These are phyloP conservation scores for Tragelaphus buxtoni DNA, from an alignment of 2,113 vertebrate genomes.

Conservation along the genomic window DNA sequence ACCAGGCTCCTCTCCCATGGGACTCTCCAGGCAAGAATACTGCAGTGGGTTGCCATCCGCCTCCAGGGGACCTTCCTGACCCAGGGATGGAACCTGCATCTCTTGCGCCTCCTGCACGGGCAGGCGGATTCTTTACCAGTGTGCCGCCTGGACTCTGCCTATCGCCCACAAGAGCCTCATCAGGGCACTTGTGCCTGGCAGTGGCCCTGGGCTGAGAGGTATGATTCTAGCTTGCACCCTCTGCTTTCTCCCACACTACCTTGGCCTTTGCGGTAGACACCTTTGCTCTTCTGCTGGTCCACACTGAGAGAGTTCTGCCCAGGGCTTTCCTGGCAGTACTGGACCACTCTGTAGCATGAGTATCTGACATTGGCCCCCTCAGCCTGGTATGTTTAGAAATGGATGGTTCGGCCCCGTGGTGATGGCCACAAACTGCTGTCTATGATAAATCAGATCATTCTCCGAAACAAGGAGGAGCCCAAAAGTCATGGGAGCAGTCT, in stretches of 20 bases:
- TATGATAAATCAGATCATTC: not conserved
- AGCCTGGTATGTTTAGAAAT: not conserved
- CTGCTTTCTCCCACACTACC: not conserved
- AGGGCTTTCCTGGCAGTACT: not conserved
- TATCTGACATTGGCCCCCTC: not conserved
- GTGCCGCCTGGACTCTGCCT: not conserved
- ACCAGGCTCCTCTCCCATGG: not conserved
- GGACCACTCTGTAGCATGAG: not conserved
- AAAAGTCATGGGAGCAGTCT: too few species aligned
- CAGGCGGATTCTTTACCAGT: not conserved
- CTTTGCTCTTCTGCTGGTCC: not conserved
- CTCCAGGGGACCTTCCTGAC: not conserved
- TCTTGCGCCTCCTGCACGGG: not conserved
- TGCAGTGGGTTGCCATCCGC: not conserved
- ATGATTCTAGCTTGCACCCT: too few species aligned
- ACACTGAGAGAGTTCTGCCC: not conserved
- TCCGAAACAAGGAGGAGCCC: not conserved
- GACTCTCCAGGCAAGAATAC: not conserved
- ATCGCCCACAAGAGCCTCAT: not conserved
- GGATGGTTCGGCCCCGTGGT: too few species aligned
- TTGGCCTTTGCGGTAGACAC: not conserved
- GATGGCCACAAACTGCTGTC: accelerated
- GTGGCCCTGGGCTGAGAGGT: not conserved
- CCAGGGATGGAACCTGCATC: not conserved
- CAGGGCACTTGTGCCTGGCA: not conserved